Evolutionary conservation across 2,797 vertebrate genomes (phyloP), one percentile per base, ranked within the genome.

Genomic region (Decapterus maruadsi): DNA sequence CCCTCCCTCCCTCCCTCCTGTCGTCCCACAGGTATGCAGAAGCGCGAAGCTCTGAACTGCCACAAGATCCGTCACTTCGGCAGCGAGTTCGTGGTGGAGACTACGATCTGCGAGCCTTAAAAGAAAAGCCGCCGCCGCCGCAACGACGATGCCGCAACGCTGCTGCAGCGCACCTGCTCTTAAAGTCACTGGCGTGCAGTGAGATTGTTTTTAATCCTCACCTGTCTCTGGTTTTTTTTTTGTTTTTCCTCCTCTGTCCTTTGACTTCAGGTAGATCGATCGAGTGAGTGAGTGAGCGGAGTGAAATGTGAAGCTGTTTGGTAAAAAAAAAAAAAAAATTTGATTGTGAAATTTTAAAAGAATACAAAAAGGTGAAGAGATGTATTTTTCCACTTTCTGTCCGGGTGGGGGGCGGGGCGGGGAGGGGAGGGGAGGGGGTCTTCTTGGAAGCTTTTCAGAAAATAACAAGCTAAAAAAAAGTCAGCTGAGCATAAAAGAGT

Each of bases 1-100:
- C 38, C 38, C 31, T 4, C 31, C 31, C 31, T 6, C 31, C 31
- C 4, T 6, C 38, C 38, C 38, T 40, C 38, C 38, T 9, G 8
- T 50, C 8, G 20, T 53, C 50, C 13, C 22, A 10, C 95, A 99
- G 98, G 97, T 64, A 96, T 98, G 91, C 97, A 99, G 93, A 99
- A 99, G 90, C 97, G 98, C 0, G 97, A 97, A 88, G 97, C 93
- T 5, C 66, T 89, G 16, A 87, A 94, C 72, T 99, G 98, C 93
- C 81, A 63, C 89, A 97, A 95, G 87, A 99, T 99, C 73, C 95
- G 94, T 78, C 98, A 99, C 93, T 99, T 99, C 75, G 97, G 94
- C 90, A 98, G 90, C 93, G 91, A 69, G 75, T 95, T 96, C 89
- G 97, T 96, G 51, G 92, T 99, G 94, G 96, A 99, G 88, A 99